Base-by-base conservation (phyloP, 2,888 invertebrate species). In the Danaus chrysippus region DNA sequence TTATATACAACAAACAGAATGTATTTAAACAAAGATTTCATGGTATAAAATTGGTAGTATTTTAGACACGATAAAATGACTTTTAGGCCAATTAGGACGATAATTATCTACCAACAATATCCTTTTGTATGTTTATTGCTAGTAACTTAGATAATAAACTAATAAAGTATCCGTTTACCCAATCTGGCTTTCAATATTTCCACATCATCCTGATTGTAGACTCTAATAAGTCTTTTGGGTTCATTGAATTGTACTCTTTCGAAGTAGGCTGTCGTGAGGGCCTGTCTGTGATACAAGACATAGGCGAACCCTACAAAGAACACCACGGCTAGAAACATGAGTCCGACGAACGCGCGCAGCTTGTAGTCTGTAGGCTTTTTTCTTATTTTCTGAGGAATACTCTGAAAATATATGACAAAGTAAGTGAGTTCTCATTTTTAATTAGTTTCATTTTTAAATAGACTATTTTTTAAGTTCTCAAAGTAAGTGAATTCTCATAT, bases 251-350 rank as follows among this genome's bases (percentile, higher is more conserved):
- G 94, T 59, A 97, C 95, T 75, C 93, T 94, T 55, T 95, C 94
- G 79, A 96, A 97, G 83, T 96, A 96, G 0, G 96, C 95, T 74
- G 94, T 93, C 65, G 96, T 95, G 34, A 95, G 85, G 0, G 97
- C 94, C 79, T 97, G 95, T 74, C 95, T 95, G 67, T 96, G 95
- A 81, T 97, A 97, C 64, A 96, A 93, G 1, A 96, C 93, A 75
- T 97, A 96, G 0, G 97, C 96, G 75, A 96, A 95, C 0, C 95
- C 95, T 17, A 97, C 95, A 79, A 97, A 92, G 79, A 96, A 95
- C 0, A 95, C 94, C 41, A 97, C 94, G 19, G 95, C 94, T 1
- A 97, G 92, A 77, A 97, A 97, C 76, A 97, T 92, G 56, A 96
- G 92, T 0, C 93, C 93, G 0, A 97, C 96, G 80, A 97, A 96